Evolutionary conservation across 2,797 vertebrate species (phyloP).

Genomic region (Dallia pectoralis): DNA sequence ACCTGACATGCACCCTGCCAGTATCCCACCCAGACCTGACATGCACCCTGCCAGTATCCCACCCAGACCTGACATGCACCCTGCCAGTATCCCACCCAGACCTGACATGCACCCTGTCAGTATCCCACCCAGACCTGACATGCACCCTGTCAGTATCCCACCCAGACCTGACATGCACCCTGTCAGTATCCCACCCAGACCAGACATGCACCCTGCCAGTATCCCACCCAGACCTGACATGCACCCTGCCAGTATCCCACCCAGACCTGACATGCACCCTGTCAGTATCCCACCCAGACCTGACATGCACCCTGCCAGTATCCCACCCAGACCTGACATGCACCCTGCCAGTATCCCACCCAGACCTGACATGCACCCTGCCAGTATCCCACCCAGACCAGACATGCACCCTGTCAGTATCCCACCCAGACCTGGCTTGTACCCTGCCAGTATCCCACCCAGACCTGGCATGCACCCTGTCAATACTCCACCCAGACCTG

Average conservation of each 20-base stretch:
- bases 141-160: constrained; percentile 17
- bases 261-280: background rate
- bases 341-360: background rate
- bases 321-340: too few relatives aligned
- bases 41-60: constrained; percentile 28
- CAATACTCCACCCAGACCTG: constrained; percentile 8
- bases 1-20: constrained; percentile 33
- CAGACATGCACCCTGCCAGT: too few relatives aligned
- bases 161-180: background rate
- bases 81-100: constrained; percentile 12
- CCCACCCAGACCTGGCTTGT: too few relatives aligned
- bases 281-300: too few relatives aligned
- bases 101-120: constrained; percentile 31
- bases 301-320: too few relatives aligned
- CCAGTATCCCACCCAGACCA: too few relatives aligned
- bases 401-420: too few relatives aligned
- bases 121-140: constrained; percentile 25
- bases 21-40: constrained; percentile 21
- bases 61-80: constrained; percentile 33
- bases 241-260: background rate
- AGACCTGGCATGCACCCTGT: constrained; percentile 33
- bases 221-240: too few relatives aligned
- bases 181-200: background rate
- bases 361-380: background rate
- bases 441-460: constrained; percentile 13